Evolutionary conservation across 2,797 vertebrate genomes (phyloP), one percentile per base, ranked within the genome.

Genomic region (Cottoperca gobio): DNA sequence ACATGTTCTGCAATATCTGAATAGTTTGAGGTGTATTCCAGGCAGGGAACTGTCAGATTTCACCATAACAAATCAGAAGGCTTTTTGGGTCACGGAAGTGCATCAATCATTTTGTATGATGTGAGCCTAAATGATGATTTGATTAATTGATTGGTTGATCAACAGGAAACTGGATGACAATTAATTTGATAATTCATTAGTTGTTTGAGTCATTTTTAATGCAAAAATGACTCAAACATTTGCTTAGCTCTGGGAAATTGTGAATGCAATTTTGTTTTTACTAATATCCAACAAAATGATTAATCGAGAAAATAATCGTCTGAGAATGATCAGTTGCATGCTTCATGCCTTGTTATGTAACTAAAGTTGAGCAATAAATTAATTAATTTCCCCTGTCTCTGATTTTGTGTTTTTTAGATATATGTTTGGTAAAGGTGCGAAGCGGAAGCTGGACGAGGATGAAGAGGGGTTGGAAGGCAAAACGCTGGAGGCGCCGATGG

Each of bases 361-460:
- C 3, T 39, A 19, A 21, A 23, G 14, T 17, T 1, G 21, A 48
- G 2, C 9, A 2, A 48, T 40, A 4, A 23, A 33, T 70, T 0
- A 76, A 74, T 31, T 39, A 13, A 43, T 54, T 69, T n/a, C 33
- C 28, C 10, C 3, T 26, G 2, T 59, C 21, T 62, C 12, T 21
- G 24, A 3, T 57, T 69, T 33, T 75, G 21, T 82, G 19, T 68
- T 57, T 71, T 94, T 33, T 94, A 99, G 98, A 99, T 99, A 96
- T 98, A 99, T 99, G 98, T 99, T 98, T 95, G 97, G 97, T 95
- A 99, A 99, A 98, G 97, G 97, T 94, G 96, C 96, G 95, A 99
- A 99, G 91, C 97, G 98, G 91, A 99, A 99, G 95, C 96, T 99
- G 97, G 97, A 98, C 73, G 96, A 99, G 96, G 96, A 99, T 98